Evolutionary conservation across 1,140 invertebrate species (phyloP), one percentile per base, ranked within the genome.

Genomic region (Tetramorium simillimum): DNA sequence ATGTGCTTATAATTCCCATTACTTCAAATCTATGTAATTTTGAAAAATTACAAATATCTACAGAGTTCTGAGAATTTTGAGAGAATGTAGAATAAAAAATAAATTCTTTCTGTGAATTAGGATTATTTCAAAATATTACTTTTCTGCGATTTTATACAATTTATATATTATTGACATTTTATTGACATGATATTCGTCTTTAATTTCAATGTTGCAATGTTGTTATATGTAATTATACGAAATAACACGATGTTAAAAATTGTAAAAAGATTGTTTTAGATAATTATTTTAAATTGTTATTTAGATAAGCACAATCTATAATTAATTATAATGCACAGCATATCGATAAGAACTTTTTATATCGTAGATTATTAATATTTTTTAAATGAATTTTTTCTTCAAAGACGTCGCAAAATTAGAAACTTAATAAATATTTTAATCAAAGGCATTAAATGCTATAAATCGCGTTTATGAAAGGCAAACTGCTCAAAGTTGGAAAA

Each of bases 401-500:
- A 51, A 69, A 69, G 33, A 56, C 9, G 14, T 53, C 7, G 14
- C 33, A 16, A 53, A 46, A 67, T 80, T 53, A 69, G 53, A 81
- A 70, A 14, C 21, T 70, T 56, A 56, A 43, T 69, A 40, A 80
- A 16, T 69, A n/a, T 81, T 69, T 70, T 81, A 24, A 70, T 70
- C 16, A 43, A 56, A 40, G 16, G 1, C 4, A 58, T 80, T 78
- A 33, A 70, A 70, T 24, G 49, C 3, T 16, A 14, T 43, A 18
- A 70, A 62, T 56, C 24, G 46, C 46, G 14, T 56, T 53, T 69
- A 12, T 40, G 14, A 65, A 65, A 33, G 14, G 2, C 9, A 33
- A 69, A 80, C 49, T 53, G 21, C 62, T 70, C 9, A 24, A 67
- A 53, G 16, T 56, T 69, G n/a, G 37, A 80, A 69, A 51, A 56